These are phyloP conservation scores for Turnix velox DNA, from an alignment of 2,113 vertebrate genomes.

Conservation along the genomic window DNA sequence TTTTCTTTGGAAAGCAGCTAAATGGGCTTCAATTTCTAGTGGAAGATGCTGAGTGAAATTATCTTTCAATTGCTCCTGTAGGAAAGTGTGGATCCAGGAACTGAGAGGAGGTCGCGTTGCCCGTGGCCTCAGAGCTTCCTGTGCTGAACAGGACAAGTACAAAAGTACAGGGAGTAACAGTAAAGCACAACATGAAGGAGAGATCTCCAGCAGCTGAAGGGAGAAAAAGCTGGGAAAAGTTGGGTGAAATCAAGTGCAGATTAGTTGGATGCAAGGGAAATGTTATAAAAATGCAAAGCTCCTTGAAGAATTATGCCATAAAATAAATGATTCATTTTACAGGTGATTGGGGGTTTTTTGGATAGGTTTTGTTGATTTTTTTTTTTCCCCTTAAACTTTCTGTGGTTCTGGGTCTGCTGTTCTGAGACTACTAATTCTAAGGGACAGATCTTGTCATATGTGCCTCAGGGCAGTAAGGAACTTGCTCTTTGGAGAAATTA, in stretches of 20 bases:
- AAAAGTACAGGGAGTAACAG: not conserved
- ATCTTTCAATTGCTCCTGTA: not conserved
- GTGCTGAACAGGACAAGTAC: not conserved
- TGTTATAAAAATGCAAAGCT: not conserved
- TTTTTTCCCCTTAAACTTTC: not conserved
- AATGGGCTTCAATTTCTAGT: not conserved
- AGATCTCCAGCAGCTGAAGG: not conserved
- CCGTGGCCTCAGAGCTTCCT: not conserved
- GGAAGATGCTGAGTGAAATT: not conserved
- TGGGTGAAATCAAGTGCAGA: not conserved
- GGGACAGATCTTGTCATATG: accelerated
- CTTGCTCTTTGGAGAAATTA: not conserved
- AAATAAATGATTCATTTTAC: not conserved
- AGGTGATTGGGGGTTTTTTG: not conserved
- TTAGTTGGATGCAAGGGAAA: not conserved
- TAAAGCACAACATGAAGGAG: not conserved
- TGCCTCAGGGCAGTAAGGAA: not conserved
- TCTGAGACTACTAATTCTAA: not conserved
- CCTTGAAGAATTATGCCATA: not conserved
- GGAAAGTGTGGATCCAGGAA: not conserved
- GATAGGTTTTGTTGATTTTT: not conserved
- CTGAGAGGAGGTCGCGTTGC: not conserved
- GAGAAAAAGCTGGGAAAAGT: not conserved
- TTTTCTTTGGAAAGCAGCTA: not conserved
- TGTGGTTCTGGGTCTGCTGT: not conserved